A percentile compares a stretch with the other conserved stretches of the same genome.
phyloP scores from a whole-genome alignment of 2,888 invertebrate genomes.

The Myathropa florea region DNA sequence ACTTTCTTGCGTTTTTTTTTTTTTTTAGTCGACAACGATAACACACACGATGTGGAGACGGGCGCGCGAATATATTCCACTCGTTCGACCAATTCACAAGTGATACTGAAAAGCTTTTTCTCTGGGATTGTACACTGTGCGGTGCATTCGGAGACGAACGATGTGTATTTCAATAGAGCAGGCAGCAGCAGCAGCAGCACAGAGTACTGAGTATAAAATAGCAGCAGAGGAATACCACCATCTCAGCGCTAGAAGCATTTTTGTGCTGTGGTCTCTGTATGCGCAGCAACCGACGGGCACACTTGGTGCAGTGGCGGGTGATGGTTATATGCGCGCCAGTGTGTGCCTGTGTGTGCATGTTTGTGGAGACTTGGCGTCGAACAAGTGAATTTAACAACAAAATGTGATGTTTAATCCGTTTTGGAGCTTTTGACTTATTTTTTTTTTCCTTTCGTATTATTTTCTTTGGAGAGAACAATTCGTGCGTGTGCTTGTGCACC shows the following conservation, averaged over 20 bases:
- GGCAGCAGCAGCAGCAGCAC: neutral
- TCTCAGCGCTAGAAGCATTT: slow-evolving; percentile 22
- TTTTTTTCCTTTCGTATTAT: neutral
- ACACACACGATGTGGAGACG: neutral
- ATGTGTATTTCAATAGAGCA: slow-evolving; percentile 7
- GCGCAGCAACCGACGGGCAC: slow-evolving; percentile 19
- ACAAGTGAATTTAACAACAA: slow-evolving; percentile 39
- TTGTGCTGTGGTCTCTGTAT: slow-evolving; percentile 27
- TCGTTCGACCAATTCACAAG: slow-evolving; percentile 65
- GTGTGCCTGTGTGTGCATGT: neutral
- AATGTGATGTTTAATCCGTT: slow-evolving; percentile 32
- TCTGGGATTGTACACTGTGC: slow-evolving; percentile 45
- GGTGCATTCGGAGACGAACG: slow-evolving; percentile 47
- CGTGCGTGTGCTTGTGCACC: too few species aligned
- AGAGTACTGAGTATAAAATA: neutral
- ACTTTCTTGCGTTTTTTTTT: too few species aligned
- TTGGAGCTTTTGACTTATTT: slow-evolving; percentile 35
- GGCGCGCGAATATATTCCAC: slow-evolving; percentile 54
- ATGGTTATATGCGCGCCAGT: neutral
- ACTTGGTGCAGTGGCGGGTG: slow-evolving; percentile 2
- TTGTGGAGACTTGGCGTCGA: neutral
- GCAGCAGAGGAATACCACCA: slow-evolving; percentile 1
- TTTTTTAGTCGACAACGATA: slow-evolving; percentile 1
- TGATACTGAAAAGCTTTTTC: slow-evolving; percentile 68
- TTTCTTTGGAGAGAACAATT: neutral